Evolutionary conservation across 2,888 invertebrate genomes (phyloP).

Genomic region (Amphipoea lucens): DNA sequence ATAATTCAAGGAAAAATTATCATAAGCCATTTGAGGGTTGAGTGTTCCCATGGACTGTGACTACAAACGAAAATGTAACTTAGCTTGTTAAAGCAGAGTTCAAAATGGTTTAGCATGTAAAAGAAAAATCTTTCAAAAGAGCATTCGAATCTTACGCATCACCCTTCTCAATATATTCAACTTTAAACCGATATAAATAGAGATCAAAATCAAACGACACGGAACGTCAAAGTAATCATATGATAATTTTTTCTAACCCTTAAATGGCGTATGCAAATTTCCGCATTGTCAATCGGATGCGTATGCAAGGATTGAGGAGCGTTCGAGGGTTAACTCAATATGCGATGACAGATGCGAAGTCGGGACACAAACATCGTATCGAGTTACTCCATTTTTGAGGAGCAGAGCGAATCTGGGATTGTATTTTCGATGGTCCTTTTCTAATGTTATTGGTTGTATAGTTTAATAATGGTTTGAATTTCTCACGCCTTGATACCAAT

Average conservation of each 20-base stretch:
- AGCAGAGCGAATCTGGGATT: slow-evolving; percentile 61
- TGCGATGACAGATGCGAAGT: slow-evolving; percentile 87
- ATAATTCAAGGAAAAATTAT: slow-evolving; percentile 86
- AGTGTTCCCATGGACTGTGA: slow-evolving; percentile 75
- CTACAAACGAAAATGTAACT: slow-evolving; percentile 55
- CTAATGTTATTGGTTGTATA: slow-evolving; percentile 37
- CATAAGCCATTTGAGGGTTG: slow-evolving; percentile 87
- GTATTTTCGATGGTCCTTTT: slow-evolving; percentile 49
- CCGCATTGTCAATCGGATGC: slow-evolving; percentile 72
- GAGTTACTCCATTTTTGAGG: slow-evolving; percentile 73
- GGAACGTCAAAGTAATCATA: slow-evolving; percentile 69
- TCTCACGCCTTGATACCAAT: slow-evolving; percentile 38
- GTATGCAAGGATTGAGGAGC: slow-evolving; percentile 70
- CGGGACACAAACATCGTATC: slow-evolving; percentile 80
- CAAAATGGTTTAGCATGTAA: slow-evolving; percentile 22
- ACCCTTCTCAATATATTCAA: slow-evolving; percentile 40
- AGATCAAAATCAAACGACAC: slow-evolving; percentile 57
- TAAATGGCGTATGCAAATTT: slow-evolving; percentile 88
- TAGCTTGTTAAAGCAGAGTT: slow-evolving; percentile 1
- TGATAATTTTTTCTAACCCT: slow-evolving; percentile 83
- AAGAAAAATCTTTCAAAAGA: slow-evolving; percentile 71
- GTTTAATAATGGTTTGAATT: slow-evolving; percentile 3
- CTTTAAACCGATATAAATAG: slow-evolving; percentile 47
- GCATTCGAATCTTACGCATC: slow-evolving; percentile 70
- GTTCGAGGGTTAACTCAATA: slow-evolving; percentile 83